These are phyloP conservation scores for Actinopyga echinites DNA, from an alignment of 53 echinoderm and acorn worm genomes.

Conservation along the genomic window DNA sequence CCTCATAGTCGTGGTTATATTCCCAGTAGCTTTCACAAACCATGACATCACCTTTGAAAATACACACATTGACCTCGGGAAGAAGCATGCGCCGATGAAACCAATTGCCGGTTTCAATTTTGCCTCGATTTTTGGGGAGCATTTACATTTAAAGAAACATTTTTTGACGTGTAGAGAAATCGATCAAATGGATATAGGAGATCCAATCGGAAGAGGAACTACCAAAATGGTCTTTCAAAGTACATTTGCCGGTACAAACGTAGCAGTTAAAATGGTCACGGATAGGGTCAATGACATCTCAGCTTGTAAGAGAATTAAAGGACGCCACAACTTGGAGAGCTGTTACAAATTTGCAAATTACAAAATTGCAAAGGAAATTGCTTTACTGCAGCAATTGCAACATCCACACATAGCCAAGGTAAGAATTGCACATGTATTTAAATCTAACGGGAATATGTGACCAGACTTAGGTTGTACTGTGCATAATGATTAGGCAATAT, in stretches of 20 bases:
- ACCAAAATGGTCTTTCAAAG: conserved; percentile 67
- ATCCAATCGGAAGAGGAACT: conserved; percentile 52
- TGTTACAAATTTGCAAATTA: conserved; percentile 83
- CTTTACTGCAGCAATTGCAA: conserved; percentile 66
- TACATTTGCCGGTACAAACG: conserved; percentile 48
- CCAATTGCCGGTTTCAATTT: too few species aligned
- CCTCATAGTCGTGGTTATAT: background rate
- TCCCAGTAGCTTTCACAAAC: conserved; percentile 9
- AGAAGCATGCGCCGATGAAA: too few species aligned
- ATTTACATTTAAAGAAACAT: background rate
- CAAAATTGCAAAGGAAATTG: conserved; percentile 90
- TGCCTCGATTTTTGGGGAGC: too few species aligned
- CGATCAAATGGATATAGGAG: conserved; percentile 29
- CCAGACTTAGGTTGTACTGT: too few species aligned
- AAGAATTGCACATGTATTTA: background rate
- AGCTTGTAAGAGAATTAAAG: conserved; percentile 58
- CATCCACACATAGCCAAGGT: conserved; percentile 85
- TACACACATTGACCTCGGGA: too few species aligned
- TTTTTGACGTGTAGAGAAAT: conserved; percentile 55
- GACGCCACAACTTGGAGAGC: conserved; percentile 44
- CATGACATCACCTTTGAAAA: too few species aligned
- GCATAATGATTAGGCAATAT: too few species aligned
- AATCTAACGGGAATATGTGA: too few species aligned
- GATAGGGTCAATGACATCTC: conserved; percentile 67
- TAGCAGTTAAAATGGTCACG: conserved; percentile 88